Evolutionary conservation across 2,888 invertebrate genomes (phyloP).

Genomic region (Ornithoptera alexandrae): DNA sequence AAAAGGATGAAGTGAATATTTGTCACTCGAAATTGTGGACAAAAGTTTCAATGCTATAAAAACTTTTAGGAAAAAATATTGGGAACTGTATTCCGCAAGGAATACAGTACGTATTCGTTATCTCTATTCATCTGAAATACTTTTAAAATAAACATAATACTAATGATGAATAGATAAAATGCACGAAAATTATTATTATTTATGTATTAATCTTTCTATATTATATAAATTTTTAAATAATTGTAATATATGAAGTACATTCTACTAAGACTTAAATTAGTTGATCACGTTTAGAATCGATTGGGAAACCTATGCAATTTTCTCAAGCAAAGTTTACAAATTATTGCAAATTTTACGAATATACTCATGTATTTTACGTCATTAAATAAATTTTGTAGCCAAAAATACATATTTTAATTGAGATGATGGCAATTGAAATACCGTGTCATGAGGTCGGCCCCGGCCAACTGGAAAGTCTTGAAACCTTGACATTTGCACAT

Average conservation of each 20-base stretch:
- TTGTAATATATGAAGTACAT: not conserved
- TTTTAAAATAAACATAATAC: too few species aligned
- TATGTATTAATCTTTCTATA: too few species aligned
- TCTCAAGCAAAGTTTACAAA: not conserved
- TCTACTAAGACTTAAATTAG: not conserved
- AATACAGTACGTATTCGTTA: too few species aligned
- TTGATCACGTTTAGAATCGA: not conserved
- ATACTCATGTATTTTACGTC: not conserved
- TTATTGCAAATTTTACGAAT: not conserved
- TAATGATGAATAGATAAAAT: too few species aligned
- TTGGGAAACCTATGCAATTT: not conserved
- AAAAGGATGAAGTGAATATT: too few species aligned
- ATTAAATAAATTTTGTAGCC: not conserved
- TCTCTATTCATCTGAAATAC: too few species aligned
- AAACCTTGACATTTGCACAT: slow-evolving; percentile 27
- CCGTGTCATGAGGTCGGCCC: slow-evolving; percentile 20
- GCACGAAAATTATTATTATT: too few species aligned
- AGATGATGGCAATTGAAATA: slow-evolving; percentile 20
- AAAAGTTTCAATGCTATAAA: too few species aligned
- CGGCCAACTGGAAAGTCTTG: slow-evolving; percentile 20
- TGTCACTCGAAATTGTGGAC: too few species aligned
- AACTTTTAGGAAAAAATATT: too few species aligned
- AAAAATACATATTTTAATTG: slow-evolving; percentile 9
- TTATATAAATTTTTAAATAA: too few species aligned
- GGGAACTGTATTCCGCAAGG: too few species aligned